Conservation (phyloP, 2,797 vertebrate genomes). For the Pseudocheirus occidentalis region DNA sequence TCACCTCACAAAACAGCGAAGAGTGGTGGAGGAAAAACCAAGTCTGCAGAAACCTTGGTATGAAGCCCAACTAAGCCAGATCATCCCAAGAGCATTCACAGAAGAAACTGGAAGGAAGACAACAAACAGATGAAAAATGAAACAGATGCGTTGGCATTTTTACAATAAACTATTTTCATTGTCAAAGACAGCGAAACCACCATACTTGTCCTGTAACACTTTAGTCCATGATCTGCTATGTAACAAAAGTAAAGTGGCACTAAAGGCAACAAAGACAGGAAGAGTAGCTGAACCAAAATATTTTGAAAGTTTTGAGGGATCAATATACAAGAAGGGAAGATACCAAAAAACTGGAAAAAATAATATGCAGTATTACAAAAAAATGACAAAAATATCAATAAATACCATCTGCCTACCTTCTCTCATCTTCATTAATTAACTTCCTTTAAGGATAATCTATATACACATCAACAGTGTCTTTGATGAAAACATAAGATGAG, state of each 20-base stretch:
- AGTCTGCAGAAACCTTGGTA: constrained; percentile 2
- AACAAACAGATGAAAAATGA: constrained; percentile 8
- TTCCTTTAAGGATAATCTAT: neutral
- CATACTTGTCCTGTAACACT: neutral
- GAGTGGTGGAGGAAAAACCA: neutral
- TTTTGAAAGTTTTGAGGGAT: neutral
- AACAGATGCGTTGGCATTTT: neutral
- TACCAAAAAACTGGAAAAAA: neutral
- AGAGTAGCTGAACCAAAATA: neutral
- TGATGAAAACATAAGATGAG: neutral
- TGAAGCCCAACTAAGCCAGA: constrained; percentile 3
- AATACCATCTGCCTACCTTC: neutral
- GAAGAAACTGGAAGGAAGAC: constrained; percentile 3
- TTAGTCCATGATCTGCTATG: neutral
- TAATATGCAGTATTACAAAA: neutral
- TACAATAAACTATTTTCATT: neutral
- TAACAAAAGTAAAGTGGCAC: neutral
- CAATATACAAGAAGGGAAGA: neutral
- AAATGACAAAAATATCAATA: neutral
- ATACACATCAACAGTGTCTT: neutral
- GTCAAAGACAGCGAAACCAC: neutral
- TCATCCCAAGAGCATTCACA: constrained; percentile 1
- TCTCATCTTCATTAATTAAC: neutral
- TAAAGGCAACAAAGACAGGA: neutral
- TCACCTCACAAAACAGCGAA: constrained; percentile 6